Base-by-base conservation (phyloP, 2,797 vertebrate genomes). In the Coluber constrictor region DNA sequence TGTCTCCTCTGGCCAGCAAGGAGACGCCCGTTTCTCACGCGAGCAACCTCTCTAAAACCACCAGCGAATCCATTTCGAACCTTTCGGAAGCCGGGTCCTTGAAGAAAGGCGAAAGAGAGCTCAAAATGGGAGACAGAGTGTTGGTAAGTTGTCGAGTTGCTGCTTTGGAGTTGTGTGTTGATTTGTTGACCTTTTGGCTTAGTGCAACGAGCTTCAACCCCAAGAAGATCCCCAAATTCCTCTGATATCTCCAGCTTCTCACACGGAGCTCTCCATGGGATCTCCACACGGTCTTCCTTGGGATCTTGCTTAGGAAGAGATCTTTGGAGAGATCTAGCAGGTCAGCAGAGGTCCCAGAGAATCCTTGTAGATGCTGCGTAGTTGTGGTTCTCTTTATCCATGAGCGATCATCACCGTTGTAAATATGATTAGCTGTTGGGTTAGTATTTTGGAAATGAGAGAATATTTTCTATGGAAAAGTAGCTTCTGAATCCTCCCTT, bases 51-150 rank as follows among this genome's bases (percentile, higher is more conserved):
- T 97, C 98, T 1, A 98, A 97, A 94, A 98, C 98, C 27, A 98
- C 98, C 95, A 99, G 99, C 10, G 99, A 99, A 94, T 99, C 99
- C 0, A 92, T 99, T 93, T 99, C 99, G 79, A 99, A 99, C 96
- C 98, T 99, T 23, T 99, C 99, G 0, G 99, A 99, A 97, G 97
- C 98, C 0, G 99, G 99, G 23, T 99, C 99, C 0, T 95, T 99
- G 63, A 99, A 99, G 97, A 99, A 99, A 95, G 99, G 99, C 0
- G 99, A 99, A 94, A 96, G 99, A 74, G 99, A 99, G 93, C 98
- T 99, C 95, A 99, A 99, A 97, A 98, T 99, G 15, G 98, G 98
- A 4, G 99, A 99, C 91, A 97, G 99, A 55, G 99, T 99, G 32
- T 95, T 99, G 99, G 99, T 99, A 98, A 99, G 98, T 89, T 51